Evolutionary conservation across 2,888 invertebrate genomes (phyloP).

Genomic region (Microdon myrmicae): DNA sequence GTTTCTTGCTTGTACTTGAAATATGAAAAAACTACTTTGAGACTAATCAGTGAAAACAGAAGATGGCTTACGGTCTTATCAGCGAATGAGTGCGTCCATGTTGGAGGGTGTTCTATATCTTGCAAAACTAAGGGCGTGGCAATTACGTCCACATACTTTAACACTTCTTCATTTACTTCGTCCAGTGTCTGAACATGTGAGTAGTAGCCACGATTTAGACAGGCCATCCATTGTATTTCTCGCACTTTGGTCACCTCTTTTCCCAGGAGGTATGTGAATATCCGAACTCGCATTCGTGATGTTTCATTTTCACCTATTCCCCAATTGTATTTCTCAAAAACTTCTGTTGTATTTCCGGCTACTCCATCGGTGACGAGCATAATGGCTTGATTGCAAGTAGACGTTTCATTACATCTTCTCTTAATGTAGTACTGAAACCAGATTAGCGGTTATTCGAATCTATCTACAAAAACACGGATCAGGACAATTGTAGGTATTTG

Average conservation of each 20-base stretch:
- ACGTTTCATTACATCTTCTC: conserved; percentile 69
- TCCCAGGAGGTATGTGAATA: conserved; percentile 96
- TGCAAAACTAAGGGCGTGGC: conserved; percentile 85
- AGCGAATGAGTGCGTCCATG: conserved; percentile 96
- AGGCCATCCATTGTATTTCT: conserved; percentile 94
- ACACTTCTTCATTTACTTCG: conserved; percentile 94
- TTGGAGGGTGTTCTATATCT: conserved; percentile 79
- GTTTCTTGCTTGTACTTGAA: conserved; percentile 59
- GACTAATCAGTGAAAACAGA: neutral
- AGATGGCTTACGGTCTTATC: conserved; percentile 77
- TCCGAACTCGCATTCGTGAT: conserved; percentile 82
- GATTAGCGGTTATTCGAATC: no score
- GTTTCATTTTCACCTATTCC: conserved; percentile 72
- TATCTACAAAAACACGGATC: neutral
- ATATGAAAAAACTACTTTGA: neutral
- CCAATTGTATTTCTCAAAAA: conserved; percentile 85
- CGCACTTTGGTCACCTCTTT: conserved; percentile 90
- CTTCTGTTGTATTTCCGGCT: conserved; percentile 85
- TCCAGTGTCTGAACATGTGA: conserved; percentile 94
- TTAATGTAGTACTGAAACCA: conserved; percentile 68
- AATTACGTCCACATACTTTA: conserved; percentile 95
- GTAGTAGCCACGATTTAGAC: conserved; percentile 93
- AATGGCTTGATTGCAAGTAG: conserved; percentile 91
- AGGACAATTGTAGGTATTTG: conserved; percentile 55
- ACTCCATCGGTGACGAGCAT: conserved; percentile 98